These are phyloP conservation scores for Erannis defoliaria DNA, from an alignment of 2,888 invertebrate species.

Conservation along the genomic window DNA sequence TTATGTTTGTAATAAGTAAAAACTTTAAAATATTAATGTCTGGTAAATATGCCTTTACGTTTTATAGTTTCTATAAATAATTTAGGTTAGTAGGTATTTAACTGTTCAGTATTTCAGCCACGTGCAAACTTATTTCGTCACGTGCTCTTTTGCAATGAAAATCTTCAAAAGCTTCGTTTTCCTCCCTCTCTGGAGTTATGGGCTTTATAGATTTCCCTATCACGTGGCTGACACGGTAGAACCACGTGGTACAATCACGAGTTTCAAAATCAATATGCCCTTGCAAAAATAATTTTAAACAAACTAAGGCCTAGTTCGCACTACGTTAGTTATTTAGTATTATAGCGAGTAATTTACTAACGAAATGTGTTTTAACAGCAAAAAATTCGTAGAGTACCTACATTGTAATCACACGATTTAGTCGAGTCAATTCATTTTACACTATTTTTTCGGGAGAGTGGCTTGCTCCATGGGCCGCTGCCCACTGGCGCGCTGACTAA, in stretches of 20 bases:
- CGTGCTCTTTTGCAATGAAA: slow-evolving; percentile 19
- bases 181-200: not conserved
- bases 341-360: too few species aligned
- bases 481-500: too few species aligned
- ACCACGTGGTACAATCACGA: slow-evolving; percentile 4
- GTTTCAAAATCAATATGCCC: not conserved
- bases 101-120: not conserved
- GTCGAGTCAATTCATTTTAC: too few species aligned
- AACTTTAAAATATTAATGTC: too few species aligned
- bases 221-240: not conserved
- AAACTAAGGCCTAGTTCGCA: too few species aligned
- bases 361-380: too few species aligned
- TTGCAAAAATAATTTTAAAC: not conserved
- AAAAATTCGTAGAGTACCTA: too few species aligned
- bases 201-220: not conserved
- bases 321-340: too few species aligned
- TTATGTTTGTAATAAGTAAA: too few species aligned
- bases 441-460: too few species aligned
- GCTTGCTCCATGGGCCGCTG: too few species aligned
- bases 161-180: not conserved
- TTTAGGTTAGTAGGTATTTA: not conserved
- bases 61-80: not conserved
- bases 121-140: slow-evolving; percentile 8
- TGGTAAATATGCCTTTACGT: not conserved
- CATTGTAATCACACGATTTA: too few species aligned